These are phyloP conservation scores for Belgica antarctica DNA, from an alignment of 2,888 invertebrate genomes.

Conservation along the genomic window DNA sequence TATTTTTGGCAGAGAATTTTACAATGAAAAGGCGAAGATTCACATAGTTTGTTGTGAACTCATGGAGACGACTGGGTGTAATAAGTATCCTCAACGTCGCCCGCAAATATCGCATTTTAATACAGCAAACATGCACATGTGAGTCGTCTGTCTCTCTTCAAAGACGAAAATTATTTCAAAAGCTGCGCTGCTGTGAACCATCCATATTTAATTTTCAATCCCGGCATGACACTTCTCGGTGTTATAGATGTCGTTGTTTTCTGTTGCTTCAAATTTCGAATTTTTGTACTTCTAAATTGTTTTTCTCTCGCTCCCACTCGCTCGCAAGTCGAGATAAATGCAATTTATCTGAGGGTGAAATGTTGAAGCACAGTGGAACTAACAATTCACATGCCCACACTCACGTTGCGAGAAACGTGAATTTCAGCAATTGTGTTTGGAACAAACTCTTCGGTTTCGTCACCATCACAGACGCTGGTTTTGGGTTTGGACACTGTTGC, in stretches of 20 bases:
- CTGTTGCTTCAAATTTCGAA: constrained; percentile 15
- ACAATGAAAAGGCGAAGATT: no score
- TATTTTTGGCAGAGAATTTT: no score
- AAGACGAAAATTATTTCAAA: not conserved
- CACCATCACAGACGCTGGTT: not conserved
- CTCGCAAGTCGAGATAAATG: not conserved
- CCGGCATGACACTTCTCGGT: constrained; percentile 35
- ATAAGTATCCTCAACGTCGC: constrained; percentile 2
- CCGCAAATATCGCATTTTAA: not conserved
- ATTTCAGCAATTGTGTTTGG: not conserved
- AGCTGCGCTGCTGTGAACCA: constrained; percentile 3
- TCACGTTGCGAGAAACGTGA: no score
- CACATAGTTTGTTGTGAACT: no score
- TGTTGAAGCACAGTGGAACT: not conserved
- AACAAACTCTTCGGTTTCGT: not conserved
- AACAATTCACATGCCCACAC: not conserved
- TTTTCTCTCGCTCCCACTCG: constrained; percentile 23
- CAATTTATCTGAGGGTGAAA: not conserved
- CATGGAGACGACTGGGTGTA: not conserved
- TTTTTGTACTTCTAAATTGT: not conserved
- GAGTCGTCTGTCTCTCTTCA: not conserved
- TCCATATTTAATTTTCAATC: constrained; percentile 42
- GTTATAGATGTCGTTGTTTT: constrained; percentile 11
- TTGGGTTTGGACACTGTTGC: no score
- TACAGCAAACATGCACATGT: constrained; percentile 14